Evolutionary conservation across 2,113 vertebrate genomes (phyloP), one percentile per base, ranked within the genome.

Genomic region (Stigmatopora nigra): DNA sequence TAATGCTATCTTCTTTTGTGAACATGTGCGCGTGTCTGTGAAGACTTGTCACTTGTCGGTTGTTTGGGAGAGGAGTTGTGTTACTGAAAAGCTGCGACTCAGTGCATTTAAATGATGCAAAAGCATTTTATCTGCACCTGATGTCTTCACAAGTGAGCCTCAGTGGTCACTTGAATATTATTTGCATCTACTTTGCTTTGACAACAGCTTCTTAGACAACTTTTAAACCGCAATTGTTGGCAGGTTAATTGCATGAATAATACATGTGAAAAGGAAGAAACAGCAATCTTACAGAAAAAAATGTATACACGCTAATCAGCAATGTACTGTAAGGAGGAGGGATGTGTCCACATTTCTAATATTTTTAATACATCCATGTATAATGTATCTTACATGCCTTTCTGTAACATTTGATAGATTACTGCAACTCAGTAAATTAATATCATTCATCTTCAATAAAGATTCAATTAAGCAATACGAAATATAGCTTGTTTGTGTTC

Each of bases 21-120:
- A 72, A 58, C 49, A 36, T 72, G 20, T 45, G 55, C 57, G 45
- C 56, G 14, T 62, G 36, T 71, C 70, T 80, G 61, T 16, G 46
- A 48, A 35, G 46, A 45, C 6, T 45, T n/a, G 61, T 63, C 61
- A 35, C 61, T 45, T 45, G 19, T 61, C 38, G 38, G 10, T 61
- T 15, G n/a, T 61, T 61, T 45, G 7, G 11, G 59, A 61, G 58
- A 61, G 38, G 38, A 20, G 58, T 14, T n/a, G 1, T 10, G 38
- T 61, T 45, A 20, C 36, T 44, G 38, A 61, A 61, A 61, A 61
- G 5, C 10, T 4, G 11, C 8, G 38, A 61, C 59, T 61, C 59
- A 45, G 22, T 20, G 36, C 58, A 60, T 60, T 60, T 60, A 44
- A 44, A 60, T 61, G 59, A 61, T 61, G 44, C 59, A 45, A 41